Evolutionary conservation across 2,888 invertebrate genomes (phyloP).

Genomic region (Papilio demoleus): DNA sequence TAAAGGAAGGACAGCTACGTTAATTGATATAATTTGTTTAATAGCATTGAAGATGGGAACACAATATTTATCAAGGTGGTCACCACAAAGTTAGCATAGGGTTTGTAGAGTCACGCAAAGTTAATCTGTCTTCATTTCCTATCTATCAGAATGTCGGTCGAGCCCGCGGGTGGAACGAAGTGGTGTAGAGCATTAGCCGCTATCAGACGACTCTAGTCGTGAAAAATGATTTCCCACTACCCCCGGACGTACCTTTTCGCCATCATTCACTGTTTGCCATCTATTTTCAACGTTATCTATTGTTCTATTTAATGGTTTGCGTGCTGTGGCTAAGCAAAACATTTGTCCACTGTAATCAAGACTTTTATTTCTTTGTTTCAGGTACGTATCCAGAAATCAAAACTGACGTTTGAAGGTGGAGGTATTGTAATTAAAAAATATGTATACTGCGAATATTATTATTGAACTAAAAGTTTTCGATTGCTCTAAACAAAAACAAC

Average conservation of each 20-base stretch:
- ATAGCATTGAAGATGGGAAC: constrained; percentile 23
- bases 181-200: constrained; percentile 73
- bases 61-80: constrained; percentile 52
- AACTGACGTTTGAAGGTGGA: not conserved
- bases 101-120: constrained; percentile 77
- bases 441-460: not conserved
- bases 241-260: constrained; percentile 69
- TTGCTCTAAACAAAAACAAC: constrained; percentile 23
- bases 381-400: constrained; percentile 39
- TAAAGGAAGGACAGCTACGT: too few species aligned
- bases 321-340: constrained; percentile 64
- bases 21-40: constrained; percentile 12
- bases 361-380: constrained; percentile 38
- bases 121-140: constrained; percentile 83
- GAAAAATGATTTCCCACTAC: constrained; percentile 82
- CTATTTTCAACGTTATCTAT: constrained; percentile 71
- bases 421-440: constrained; percentile 27
- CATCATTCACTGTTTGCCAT: constrained; percentile 74
- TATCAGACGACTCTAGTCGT: constrained; percentile 75
- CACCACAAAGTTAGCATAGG: constrained; percentile 48
- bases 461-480: constrained; percentile 21
- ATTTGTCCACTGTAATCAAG: constrained; percentile 39
- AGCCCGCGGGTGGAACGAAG: constrained; percentile 61
- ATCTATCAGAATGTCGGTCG: constrained; percentile 76
- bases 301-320: constrained; percentile 66